phyloP scores from a whole-genome alignment of 1,140 invertebrate species.

The Atopsyche davidsoni region DNA sequence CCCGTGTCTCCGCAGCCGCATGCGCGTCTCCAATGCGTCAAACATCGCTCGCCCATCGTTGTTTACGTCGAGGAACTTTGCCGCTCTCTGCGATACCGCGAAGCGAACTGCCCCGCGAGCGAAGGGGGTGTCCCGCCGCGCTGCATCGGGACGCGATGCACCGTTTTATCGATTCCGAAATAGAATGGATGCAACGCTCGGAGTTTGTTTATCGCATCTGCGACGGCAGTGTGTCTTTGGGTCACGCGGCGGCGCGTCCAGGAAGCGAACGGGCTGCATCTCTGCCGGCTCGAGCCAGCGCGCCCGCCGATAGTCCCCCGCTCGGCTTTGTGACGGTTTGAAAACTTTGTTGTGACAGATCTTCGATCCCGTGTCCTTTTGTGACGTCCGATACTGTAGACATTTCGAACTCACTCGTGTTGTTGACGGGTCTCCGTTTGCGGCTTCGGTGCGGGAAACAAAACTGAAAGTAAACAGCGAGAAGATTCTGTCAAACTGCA shows the following conservation, averaged over 20 bases:
- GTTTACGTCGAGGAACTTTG: slow-evolving; percentile 12
- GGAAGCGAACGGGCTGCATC: no score
- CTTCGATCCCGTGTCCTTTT: no score
- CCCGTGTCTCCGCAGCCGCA: slow-evolving; percentile 16
- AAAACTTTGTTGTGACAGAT: no score
- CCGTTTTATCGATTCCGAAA: slow-evolving; percentile 23
- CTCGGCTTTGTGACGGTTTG: no score
- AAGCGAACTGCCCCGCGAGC: neutral
- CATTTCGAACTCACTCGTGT: no score
- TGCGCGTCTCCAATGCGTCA: slow-evolving; percentile 19
- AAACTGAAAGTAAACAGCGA: no score
- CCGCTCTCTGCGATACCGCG: neutral
- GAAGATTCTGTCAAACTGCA: no score
- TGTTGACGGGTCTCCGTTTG: no score
- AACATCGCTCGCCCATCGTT: slow-evolving; percentile 4
- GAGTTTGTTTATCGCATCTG: slow-evolving; percentile 17
- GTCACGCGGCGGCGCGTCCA: slow-evolving; percentile 8
- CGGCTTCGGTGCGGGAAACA: no score
- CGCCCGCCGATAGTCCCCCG: no score
- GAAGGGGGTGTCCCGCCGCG: neutral
- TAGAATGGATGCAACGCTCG: slow-evolving; percentile 19
- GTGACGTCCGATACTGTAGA: no score
- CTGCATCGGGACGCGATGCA: neutral
- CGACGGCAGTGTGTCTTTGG: slow-evolving; percentile 22
- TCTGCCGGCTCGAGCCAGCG: no score